Conservation (phyloP, 2,797 vertebrate genomes). For the Odontamblyopus rebecca region DNA sequence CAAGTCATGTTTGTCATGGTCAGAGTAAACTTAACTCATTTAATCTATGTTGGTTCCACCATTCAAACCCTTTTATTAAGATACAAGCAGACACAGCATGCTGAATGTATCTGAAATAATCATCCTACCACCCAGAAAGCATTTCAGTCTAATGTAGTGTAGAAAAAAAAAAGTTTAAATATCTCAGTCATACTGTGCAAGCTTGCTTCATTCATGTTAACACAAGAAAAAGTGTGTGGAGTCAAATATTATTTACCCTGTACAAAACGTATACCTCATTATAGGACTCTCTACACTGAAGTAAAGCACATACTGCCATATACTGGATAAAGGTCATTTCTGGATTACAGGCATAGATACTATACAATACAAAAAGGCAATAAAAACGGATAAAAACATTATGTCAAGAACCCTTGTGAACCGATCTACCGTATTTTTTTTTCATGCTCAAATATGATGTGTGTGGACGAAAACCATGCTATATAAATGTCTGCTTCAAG, state of each 20-base stretch:
- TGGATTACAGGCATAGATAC: slow-evolving; percentile 7
- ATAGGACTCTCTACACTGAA: not conserved
- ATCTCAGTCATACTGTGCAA: slow-evolving; percentile 26
- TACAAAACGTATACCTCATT: slow-evolving; percentile 1
- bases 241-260: slow-evolving; percentile 19
- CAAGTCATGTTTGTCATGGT: not conserved
- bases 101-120: not conserved
- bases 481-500: not conserved
- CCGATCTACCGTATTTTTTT: not conserved
- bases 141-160: not conserved
- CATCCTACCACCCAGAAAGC: not conserved
- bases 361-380: slow-evolving; percentile 11
- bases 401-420: not conserved
- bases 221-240: slow-evolving; percentile 8
- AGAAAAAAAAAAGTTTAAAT: not conserved
- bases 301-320: slow-evolving; percentile 17
- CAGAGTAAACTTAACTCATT: not conserved
- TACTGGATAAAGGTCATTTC: slow-evolving; percentile 40
- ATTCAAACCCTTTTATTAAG: not conserved
- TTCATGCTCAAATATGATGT: slow-evolving; percentile 13
- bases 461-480: slow-evolving; percentile 9
- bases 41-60: not conserved
- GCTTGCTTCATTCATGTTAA: slow-evolving; percentile 32
- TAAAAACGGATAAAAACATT: slow-evolving; percentile 9
- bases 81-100: not conserved